These are phyloP conservation scores for Tetragonisca angustula DNA, from an alignment of 2,888 invertebrate species.

Conservation along the genomic window DNA sequence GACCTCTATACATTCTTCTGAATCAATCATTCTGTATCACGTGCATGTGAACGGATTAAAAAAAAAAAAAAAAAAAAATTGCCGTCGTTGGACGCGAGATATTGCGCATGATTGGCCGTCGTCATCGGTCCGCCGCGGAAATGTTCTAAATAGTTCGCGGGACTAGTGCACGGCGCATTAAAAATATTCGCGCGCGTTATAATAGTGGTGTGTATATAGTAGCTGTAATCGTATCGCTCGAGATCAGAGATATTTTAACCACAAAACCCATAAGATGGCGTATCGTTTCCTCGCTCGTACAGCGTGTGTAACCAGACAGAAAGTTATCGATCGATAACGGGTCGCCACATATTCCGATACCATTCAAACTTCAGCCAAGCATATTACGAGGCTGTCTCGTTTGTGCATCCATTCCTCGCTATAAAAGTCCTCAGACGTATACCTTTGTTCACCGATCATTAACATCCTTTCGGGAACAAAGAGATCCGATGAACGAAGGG, in stretches of 20 bases:
- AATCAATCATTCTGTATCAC: slow-evolving; percentile 29
- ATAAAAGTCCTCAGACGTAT: slow-evolving; percentile 39
- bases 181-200: slow-evolving; percentile 21
- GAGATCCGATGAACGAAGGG: slow-evolving; percentile 34
- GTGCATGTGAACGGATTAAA: slow-evolving; percentile 33
- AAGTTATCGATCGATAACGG: slow-evolving; percentile 41
- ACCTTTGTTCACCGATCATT: slow-evolving; percentile 45
- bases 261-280: slow-evolving; percentile 33
- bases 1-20: slow-evolving; percentile 33
- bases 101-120: neutral
- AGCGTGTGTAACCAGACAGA: slow-evolving; percentile 23
- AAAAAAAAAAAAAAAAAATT: slow-evolving; percentile 14
- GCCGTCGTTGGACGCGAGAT: neutral
- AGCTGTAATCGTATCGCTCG: slow-evolving; percentile 24
- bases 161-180: neutral
- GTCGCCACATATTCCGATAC: slow-evolving; percentile 28
- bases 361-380: slow-evolving; percentile 7
- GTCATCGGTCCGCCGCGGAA: neutral
- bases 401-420: slow-evolving; percentile 11
- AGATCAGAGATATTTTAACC: slow-evolving; percentile 33
- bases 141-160: slow-evolving; percentile 22
- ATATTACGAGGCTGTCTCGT: slow-evolving; percentile 22
- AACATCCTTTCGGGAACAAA: slow-evolving; percentile 57
- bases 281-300: slow-evolving; percentile 29
- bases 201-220: neutral